Conservation (phyloP, 2,888 invertebrate genomes). For the Phyto melanocephala region DNA sequence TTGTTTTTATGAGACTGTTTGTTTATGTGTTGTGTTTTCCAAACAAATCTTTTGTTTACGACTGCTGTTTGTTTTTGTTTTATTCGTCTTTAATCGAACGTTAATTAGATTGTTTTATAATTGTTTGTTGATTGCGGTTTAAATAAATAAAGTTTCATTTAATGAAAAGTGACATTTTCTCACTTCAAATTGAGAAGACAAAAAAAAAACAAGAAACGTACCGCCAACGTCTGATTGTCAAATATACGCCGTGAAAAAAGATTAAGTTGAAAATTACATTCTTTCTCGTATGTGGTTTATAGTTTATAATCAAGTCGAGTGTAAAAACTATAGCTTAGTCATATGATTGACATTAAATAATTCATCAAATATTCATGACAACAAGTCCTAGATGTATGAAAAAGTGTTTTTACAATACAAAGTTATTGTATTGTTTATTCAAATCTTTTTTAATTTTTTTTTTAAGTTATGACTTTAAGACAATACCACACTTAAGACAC, state of each 20-base stretch:
- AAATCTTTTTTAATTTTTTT: too few species aligned
- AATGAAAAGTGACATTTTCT: conserved; percentile 43
- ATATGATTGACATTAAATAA: too few species aligned
- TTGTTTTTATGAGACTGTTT: conserved; percentile 2
- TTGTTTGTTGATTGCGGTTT: conserved; percentile 8
- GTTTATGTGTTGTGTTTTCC: not conserved
- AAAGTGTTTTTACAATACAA: too few species aligned
- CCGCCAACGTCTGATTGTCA: not conserved
- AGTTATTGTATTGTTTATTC: too few species aligned
- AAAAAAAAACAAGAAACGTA: not conserved
- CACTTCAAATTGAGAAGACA: conserved; percentile 27
- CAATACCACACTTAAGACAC: too few species aligned
- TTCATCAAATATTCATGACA: too few species aligned
- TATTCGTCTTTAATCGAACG: not conserved
- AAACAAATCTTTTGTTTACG: not conserved
- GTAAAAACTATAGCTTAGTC: too few species aligned
- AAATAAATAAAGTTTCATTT: conserved; percentile 32
- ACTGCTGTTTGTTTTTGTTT: not conserved
- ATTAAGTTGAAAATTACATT: not conserved
- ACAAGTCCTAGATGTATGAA: too few species aligned
- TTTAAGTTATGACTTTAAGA: too few species aligned
- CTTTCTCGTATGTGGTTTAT: too few species aligned
- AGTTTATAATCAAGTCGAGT: too few species aligned
- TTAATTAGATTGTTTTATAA: conserved; percentile 46
- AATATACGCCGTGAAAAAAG: conserved; percentile 3